phyloP scores from a whole-genome alignment of 2,113 vertebrate genomes.

The Monopterus albus region DNA sequence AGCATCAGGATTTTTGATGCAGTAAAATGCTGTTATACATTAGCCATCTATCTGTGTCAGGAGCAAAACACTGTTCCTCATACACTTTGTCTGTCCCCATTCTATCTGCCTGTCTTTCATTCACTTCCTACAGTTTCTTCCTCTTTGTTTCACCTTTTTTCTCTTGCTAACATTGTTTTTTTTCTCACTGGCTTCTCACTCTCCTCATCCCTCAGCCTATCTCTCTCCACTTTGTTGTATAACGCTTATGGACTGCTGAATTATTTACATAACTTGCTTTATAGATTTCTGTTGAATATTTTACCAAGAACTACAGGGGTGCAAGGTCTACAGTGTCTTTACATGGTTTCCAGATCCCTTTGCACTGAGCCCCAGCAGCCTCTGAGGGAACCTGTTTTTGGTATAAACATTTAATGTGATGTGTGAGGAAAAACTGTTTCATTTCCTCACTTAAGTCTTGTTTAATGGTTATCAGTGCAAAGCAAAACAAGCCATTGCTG shows the following conservation, averaged over 20 bases:
- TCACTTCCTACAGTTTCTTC: not conserved
- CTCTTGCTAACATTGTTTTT: conserved; percentile 5
- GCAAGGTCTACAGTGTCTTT: conserved; percentile 43
- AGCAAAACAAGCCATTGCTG: conserved; percentile 27
- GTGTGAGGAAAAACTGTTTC: not conserved
- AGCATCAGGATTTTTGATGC: conserved; percentile 19
- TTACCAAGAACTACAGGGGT: conserved; percentile 54
- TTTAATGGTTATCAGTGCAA: conserved; percentile 18
- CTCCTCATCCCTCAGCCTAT: not conserved
- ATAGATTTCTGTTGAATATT: conserved; percentile 70
- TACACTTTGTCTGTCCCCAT: not conserved
- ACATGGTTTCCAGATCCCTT: conserved; percentile 6
- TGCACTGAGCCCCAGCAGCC: not conserved
- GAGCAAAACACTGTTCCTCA: conserved; percentile 34
- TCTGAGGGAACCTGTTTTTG: conserved; percentile 24
- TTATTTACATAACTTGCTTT: conserved; percentile 72
- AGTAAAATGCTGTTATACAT: conserved; percentile 41
- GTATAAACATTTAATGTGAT: conserved; percentile 54
- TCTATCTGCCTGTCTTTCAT: conserved; percentile 6
- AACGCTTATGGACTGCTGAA: conserved; percentile 73
- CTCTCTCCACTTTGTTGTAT: conserved; percentile 46
- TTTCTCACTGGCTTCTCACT: not conserved
- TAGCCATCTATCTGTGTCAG: conserved; percentile 29
- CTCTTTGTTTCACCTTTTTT: not conserved
- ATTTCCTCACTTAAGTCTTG: conserved; percentile 23